Conservation (phyloP, 2,888 invertebrate genomes). For the Zhuqinia jingwanae region DNA sequence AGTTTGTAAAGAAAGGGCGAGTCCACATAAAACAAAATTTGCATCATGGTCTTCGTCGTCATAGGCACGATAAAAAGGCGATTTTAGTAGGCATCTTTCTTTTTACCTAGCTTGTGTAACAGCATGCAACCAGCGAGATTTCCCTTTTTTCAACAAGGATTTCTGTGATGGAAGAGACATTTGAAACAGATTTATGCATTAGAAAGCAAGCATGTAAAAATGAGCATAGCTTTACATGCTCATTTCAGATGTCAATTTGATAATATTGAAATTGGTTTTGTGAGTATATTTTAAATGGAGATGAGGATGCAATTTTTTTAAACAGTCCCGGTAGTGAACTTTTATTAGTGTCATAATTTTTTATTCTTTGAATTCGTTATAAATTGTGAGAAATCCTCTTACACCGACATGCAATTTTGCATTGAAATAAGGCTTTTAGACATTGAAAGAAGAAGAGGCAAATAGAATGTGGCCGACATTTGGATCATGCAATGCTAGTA, state of each 20-base stretch:
- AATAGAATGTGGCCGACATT: not conserved
- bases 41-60: not conserved
- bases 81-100: not conserved
- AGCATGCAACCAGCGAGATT: constrained; percentile 42
- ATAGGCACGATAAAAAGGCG: not conserved
- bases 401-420: too few species aligned
- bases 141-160: constrained; percentile 48
- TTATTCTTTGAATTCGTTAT: not conserved
- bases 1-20: constrained; percentile 32
- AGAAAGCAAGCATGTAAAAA: constrained; percentile 38
- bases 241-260: not conserved
- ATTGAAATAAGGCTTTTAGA: too few species aligned
- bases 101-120: constrained; percentile 18
- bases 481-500: not conserved
- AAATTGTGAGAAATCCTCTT: too few species aligned
- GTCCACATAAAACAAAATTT: constrained; percentile 16
- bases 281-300: not conserved
- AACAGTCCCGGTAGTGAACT: not conserved
- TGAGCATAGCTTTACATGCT: not conserved
- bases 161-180: constrained; percentile 21
- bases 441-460: too few species aligned
- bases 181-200: constrained; percentile 45
- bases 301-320: not conserved
- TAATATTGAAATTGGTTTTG: constrained; percentile 34
- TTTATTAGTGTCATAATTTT: constrained; percentile 16